These are phyloP conservation scores for Crematogaster levior DNA, from an alignment of 2,888 invertebrate species.

Conservation along the genomic window DNA sequence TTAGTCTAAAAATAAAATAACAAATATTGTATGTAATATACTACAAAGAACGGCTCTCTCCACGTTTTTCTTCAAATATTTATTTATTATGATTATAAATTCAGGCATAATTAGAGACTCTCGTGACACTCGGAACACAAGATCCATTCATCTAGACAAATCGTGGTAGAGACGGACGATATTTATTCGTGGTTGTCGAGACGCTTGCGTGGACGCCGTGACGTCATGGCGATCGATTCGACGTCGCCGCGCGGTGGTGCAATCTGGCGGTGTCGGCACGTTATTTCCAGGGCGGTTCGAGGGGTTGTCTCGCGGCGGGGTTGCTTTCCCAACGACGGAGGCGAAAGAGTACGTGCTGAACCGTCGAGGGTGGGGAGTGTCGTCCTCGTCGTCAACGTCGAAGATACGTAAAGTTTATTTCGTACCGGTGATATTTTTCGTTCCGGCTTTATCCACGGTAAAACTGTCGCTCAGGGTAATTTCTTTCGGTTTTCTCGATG, in stretches of 20 bases:
- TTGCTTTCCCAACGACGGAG: conserved; percentile 62
- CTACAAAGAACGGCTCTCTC: not conserved
- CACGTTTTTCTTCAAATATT: not conserved
- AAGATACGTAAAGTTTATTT: conserved; percentile 9
- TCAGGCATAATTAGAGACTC: not conserved
- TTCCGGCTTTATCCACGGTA: not conserved
- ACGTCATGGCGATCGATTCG: conserved; percentile 81
- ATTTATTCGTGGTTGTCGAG: conserved; percentile 40
- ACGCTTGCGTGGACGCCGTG: conserved; percentile 71
- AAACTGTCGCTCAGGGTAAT: not conserved
- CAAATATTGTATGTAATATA: not conserved
- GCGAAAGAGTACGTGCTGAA: conserved; percentile 64
- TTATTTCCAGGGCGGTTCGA: conserved; percentile 72
- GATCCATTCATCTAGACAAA: conserved; percentile 36
- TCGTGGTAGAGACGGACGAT: conserved; percentile 23
- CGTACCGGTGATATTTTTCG: not conserved
- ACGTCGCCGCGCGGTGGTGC: conserved; percentile 76
- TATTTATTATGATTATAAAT: too few species aligned
- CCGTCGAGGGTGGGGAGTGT: conserved; percentile 67
- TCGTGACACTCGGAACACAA: not conserved
- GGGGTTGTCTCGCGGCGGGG: conserved; percentile 72
- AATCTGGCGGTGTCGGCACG: conserved; percentile 78
- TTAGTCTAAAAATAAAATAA: not conserved
- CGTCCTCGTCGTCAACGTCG: conserved; percentile 34
- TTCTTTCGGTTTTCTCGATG: conserved; percentile 13